A percentile compares a stretch with the other conserved stretches of the same genome.
Conservation (phyloP, 2,113 vertebrate genomes). For the Copsychus sechellarum region DNA sequence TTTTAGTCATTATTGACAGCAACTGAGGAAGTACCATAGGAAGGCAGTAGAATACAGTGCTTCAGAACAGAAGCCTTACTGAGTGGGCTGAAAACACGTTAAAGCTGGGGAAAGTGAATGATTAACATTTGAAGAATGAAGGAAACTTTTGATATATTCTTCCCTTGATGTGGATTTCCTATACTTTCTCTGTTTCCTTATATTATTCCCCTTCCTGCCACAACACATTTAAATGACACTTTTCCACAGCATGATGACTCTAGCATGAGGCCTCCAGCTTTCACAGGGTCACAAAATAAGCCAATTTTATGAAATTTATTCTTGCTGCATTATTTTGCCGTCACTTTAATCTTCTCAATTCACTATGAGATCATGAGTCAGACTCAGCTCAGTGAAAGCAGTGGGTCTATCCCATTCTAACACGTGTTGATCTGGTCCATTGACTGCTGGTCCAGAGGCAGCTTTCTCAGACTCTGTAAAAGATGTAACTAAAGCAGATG, state of each 20-base stretch:
- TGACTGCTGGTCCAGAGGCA: background rate
- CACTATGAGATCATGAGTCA: rapidly evolving
- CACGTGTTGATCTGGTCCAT: background rate
- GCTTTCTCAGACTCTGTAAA: background rate
- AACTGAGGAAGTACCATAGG: background rate
- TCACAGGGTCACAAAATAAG: background rate
- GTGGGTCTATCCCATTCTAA: background rate
- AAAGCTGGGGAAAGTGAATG: background rate
- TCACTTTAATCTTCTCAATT: background rate
- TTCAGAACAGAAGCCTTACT: background rate
- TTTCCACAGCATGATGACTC: background rate
- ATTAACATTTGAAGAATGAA: background rate
- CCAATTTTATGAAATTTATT: background rate
- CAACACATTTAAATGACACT: background rate
- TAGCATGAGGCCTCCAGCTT: background rate
- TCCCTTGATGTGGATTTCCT: background rate
- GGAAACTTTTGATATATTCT: background rate
- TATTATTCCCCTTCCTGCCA: background rate
- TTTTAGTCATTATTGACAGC: background rate
- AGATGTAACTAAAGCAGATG: background rate
- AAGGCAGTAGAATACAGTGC: background rate
- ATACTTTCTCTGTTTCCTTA: background rate
- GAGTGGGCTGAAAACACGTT: background rate
- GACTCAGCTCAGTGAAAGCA: background rate
- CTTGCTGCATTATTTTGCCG: background rate